Evolutionary conservation across 2,888 invertebrate genomes (phyloP), one percentile per base, ranked within the genome.

Genomic region (Polylopha cassiicola): DNA sequence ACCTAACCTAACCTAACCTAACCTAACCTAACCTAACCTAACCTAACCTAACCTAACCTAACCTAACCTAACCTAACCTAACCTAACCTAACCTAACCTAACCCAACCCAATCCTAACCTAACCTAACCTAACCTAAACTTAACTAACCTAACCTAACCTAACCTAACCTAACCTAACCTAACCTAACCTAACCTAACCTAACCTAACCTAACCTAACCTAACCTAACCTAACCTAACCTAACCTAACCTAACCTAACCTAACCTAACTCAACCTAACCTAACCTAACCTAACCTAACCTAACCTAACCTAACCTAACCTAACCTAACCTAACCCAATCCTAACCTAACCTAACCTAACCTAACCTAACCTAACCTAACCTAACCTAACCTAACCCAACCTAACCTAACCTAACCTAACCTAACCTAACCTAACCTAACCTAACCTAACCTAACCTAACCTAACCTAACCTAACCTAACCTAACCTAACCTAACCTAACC

Each of bases 91-190:
- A 34, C 39, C 34, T 34, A 41, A 36, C 34, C 34, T 36, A 36
- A 36, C 34, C 34, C 27, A 36, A n/a, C n/a, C n/a, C n/a, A n/a
- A n/a, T n/a, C n/a, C n/a, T n/a, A n/a, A 39, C 33, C 39, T 39
- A 39, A 39, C 39, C 39, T 39, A 39, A 39, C 39, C 39, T 41
- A 41, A 41, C 39, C 39, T 41, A 41, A 41, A 34, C 39, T 41
- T 34, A 41, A 34, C 39, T 41, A 41, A 41, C 39, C 39, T 41
- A 41, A 41, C 39, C 39, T 41, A 41, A 41, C 39, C 39, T 41
- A 41, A 41, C 39, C 39, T 41, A 41, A 41, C 39, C 39, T 41
- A 41, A 41, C 39, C 39, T 41, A 34, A 34, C 34, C 34, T 41
- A 41, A 34, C 30, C 37, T 30, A 38, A 38, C 37, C 37, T 38